These are phyloP conservation scores for Peromyscus maniculatus DNA, from an alignment of 2,113 vertebrate species.

Conservation along the genomic window DNA sequence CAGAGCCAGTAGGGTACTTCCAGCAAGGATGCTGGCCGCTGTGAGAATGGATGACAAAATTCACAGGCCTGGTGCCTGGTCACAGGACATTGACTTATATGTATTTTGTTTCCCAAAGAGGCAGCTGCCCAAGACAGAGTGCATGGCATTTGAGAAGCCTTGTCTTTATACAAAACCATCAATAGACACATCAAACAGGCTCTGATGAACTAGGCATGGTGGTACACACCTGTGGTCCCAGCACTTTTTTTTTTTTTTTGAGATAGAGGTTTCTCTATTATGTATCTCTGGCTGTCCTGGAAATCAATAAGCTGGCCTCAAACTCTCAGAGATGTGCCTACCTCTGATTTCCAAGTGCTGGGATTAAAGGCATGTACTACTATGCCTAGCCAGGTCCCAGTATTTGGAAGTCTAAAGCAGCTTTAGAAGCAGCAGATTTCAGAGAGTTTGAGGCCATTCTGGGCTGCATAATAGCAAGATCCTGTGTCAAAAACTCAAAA, in stretches of 20 bases:
- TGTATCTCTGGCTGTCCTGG: neutral
- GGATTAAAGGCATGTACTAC: neutral
- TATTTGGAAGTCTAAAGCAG: neutral
- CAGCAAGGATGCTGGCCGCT: neutral
- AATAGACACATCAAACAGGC: neutral
- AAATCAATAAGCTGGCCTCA: neutral
- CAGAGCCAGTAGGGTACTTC: neutral
- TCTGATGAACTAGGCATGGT: neutral
- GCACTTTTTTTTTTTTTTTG: neutral
- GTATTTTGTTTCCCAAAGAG: neutral
- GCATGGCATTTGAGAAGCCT: neutral
- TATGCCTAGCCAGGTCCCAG: neutral
- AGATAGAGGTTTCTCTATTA: neutral
- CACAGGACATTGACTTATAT: neutral
- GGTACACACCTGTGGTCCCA: too few species aligned
- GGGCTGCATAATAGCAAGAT: neutral
- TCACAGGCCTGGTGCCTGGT: fast-evolving
- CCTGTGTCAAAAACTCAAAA: neutral
- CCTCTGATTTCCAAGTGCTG: neutral
- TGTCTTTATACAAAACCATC: neutral
- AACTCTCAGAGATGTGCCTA: neutral
- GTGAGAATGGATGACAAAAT: fast-evolving
- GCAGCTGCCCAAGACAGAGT: neutral
- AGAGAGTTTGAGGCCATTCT: neutral
- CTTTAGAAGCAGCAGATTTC: neutral